phyloP scores from a whole-genome alignment of 2,113 vertebrate genomes.

The Erythrocercus mccallii region DNA sequence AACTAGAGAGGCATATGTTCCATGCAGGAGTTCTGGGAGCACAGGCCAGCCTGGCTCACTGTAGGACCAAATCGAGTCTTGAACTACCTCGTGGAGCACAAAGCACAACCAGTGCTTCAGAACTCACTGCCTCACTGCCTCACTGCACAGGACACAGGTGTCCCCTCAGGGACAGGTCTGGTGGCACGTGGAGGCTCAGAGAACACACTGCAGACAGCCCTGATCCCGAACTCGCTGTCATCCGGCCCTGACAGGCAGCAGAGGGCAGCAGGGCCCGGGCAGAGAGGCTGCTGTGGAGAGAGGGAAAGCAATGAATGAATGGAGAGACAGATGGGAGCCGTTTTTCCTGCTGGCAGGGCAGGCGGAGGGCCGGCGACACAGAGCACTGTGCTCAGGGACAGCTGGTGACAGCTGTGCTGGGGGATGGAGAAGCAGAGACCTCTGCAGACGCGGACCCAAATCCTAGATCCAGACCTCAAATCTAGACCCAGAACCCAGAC shows the following conservation, averaged over 20 bases:
- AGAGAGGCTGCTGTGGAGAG: background rate
- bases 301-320: background rate
- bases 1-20: background rate
- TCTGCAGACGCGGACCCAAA: background rate
- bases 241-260: background rate
- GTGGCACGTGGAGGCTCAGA: rapidly evolving
- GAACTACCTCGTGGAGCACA: background rate
- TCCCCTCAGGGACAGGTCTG: background rate
- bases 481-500: background rate
- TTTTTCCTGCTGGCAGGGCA: background rate
- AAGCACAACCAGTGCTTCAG: background rate
- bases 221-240: rapidly evolving
- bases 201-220: background rate
- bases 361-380: rapidly evolving
- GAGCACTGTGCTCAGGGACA: background rate
- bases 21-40: rapidly evolving
- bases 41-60: background rate
- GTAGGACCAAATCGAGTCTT: background rate
- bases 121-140: background rate
- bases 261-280: slow-evolving; percentile 22
- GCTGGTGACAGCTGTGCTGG: slow-evolving; percentile 4
- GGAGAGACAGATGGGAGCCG: background rate
- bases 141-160: rapidly evolving
- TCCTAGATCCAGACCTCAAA: background rate
- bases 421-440: background rate